phyloP scores from a whole-genome alignment of 2,888 invertebrate species.

The Neoscelio sp. region DNA sequence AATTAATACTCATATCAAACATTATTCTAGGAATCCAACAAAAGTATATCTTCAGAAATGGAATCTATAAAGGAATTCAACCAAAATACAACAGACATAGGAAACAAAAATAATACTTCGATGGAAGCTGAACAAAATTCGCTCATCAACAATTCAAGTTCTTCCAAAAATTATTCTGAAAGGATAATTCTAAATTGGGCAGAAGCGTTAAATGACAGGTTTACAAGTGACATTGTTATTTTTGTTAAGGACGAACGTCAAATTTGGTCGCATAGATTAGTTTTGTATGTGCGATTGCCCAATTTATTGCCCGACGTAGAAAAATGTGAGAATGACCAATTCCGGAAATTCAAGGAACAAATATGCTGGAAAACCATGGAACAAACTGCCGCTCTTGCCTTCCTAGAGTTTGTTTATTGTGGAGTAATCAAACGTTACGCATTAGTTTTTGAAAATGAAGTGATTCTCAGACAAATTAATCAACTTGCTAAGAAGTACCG shows the following conservation, averaged over 20 bases:
- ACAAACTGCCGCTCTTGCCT: slow-evolving; percentile 76
- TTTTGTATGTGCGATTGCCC: slow-evolving; percentile 82
- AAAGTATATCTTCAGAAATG: no score
- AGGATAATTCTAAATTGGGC: slow-evolving; percentile 76
- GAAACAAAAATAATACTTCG: neutral
- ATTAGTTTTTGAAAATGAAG: slow-evolving; percentile 67
- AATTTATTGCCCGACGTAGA: slow-evolving; percentile 79
- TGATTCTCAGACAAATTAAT: slow-evolving; percentile 68
- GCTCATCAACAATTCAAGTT: no score
- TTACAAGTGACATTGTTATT: slow-evolving; percentile 82
- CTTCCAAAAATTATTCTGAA: no score
- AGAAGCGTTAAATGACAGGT: slow-evolving; percentile 77
- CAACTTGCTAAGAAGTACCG: slow-evolving; percentile 77
- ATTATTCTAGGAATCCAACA: no score
- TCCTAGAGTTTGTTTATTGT: slow-evolving; percentile 82
- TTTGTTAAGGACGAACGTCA: slow-evolving; percentile 78
- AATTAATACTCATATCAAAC: no score
- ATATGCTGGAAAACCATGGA: slow-evolving; percentile 76
- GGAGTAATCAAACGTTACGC: slow-evolving; percentile 75
- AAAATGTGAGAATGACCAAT: slow-evolving; percentile 69
- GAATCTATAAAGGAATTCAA: no score
- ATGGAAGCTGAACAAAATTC: neutral
- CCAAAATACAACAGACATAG: no score
- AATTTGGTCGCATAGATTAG: slow-evolving; percentile 83
- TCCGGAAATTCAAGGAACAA: slow-evolving; percentile 72